Percentiles rank a stretch among this genome's conserved stretches.
Conservation (phyloP, 2,888 invertebrate species). For the Limnephilus rhombicus region DNA sequence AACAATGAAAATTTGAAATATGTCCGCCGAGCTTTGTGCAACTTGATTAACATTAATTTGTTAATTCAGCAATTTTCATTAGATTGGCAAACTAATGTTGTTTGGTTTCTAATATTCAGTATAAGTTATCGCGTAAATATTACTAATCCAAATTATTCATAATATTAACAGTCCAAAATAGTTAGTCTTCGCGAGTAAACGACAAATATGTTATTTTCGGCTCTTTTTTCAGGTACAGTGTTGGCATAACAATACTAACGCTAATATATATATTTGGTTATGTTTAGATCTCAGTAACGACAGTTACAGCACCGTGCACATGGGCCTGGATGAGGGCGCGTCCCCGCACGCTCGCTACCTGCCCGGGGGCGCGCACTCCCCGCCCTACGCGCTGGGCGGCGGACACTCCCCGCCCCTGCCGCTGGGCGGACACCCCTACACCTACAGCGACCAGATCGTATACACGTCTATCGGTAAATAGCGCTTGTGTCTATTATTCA, state of each 20-base stretch:
- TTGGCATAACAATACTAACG: slow-evolving; percentile 47
- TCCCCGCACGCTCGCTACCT: slow-evolving; percentile 84
- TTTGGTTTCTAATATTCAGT: not conserved
- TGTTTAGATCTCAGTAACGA: slow-evolving; percentile 90
- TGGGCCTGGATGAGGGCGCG: slow-evolving; percentile 90
- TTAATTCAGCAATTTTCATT: not conserved
- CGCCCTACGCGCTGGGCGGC: slow-evolving; percentile 87
- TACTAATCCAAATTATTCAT: no score
- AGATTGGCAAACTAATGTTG: not conserved
- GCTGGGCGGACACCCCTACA: slow-evolving; percentile 85
- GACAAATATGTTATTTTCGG: not conserved
- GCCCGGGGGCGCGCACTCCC: slow-evolving; percentile 81
- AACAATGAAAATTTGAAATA: not conserved
- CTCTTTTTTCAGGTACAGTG: not conserved
- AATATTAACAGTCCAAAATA: no score
- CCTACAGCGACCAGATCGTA: slow-evolving; percentile 90
- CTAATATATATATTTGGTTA: not conserved
- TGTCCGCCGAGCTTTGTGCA: not conserved
- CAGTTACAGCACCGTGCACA: slow-evolving; percentile 92
- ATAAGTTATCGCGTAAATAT: no score
- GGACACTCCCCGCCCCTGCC: slow-evolving; percentile 87
- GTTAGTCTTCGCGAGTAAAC: not conserved
- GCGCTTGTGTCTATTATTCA: not conserved
- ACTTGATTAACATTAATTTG: not conserved
- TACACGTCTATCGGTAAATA: slow-evolving; percentile 87